A percentile compares a stretch with the other conserved stretches of the same genome.
These are phyloP conservation scores for Palythoa heliodiscus DNA, from an alignment of 92 coral and sea anemone species.

Conservation along the genomic window DNA sequence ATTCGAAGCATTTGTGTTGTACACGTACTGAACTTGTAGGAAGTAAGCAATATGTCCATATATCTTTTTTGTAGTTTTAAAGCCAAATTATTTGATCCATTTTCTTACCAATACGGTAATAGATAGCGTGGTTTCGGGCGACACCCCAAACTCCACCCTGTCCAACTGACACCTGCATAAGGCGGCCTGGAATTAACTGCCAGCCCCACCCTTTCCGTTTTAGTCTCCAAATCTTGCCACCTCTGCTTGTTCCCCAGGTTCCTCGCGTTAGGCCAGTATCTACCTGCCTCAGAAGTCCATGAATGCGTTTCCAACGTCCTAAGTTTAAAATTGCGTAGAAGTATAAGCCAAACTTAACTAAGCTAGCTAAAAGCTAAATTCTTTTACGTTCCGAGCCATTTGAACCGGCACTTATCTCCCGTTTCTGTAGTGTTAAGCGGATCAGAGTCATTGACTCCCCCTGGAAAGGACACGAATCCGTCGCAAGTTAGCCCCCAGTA, in stretches of 20 bases:
- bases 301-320: conserved; percentile 35
- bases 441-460: too few species aligned
- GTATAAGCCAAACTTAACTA: background rate
- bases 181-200: conserved; percentile 23
- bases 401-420: too few species aligned
- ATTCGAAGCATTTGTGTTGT: too few species aligned
- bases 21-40: too few species aligned
- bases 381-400: too few species aligned
- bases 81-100: too few species aligned
- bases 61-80: too few species aligned
- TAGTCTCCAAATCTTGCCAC: conserved; percentile 38
- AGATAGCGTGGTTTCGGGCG: conserved; percentile 8
- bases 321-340: background rate
- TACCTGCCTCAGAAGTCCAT: conserved; percentile 29
- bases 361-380: background rate
- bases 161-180: conserved; percentile 41
- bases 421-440: too few species aligned
- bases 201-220: conserved; percentile 26
- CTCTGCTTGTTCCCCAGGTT: conserved; percentile 34
- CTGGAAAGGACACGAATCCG: too few species aligned
- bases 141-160: conserved; percentile 56
- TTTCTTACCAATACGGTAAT: conserved; percentile 23
- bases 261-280: conserved; percentile 38
- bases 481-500: too few species aligned
- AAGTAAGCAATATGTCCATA: too few species aligned